Evolutionary conservation across 1,140 invertebrate species (phyloP).

Genomic region (Oryctes rhinoceros): DNA sequence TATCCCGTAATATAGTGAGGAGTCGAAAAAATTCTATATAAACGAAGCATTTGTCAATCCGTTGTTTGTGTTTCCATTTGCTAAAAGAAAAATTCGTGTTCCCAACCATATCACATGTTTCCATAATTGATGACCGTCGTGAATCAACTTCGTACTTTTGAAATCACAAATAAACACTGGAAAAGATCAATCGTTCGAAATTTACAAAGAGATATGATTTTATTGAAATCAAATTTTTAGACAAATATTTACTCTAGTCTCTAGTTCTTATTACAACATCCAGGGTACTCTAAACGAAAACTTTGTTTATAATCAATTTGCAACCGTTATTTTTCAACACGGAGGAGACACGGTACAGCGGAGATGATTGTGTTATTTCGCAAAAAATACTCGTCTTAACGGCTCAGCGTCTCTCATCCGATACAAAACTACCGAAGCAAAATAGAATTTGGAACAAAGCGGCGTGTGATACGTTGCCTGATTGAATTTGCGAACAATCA

Average conservation of each 20-base stretch:
- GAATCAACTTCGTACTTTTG: too few relatives aligned
- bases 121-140: too few relatives aligned
- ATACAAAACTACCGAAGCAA: neutral
- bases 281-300: neutral
- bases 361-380: neutral
- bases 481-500: conserved; percentile 18
- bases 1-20: too few relatives aligned
- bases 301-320: neutral
- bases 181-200: neutral
- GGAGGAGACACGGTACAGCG: neutral
- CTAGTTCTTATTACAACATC: neutral
- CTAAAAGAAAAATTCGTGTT: too few relatives aligned
- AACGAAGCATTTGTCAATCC: too few relatives aligned
- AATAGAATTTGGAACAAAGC: conserved; percentile 6
- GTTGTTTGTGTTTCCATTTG: too few relatives aligned
- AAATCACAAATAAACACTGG: too few relatives aligned
- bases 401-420: neutral
- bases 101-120: too few relatives aligned
- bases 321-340: neutral
- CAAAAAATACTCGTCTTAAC: neutral
- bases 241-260: neutral
- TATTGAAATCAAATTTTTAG: conserved; percentile 1
- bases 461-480: conserved; percentile 13
- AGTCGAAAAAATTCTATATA: too few relatives aligned
- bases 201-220: neutral